Conservation (phyloP, 1,140 invertebrate species). For the Rhysida immarginata region DNA sequence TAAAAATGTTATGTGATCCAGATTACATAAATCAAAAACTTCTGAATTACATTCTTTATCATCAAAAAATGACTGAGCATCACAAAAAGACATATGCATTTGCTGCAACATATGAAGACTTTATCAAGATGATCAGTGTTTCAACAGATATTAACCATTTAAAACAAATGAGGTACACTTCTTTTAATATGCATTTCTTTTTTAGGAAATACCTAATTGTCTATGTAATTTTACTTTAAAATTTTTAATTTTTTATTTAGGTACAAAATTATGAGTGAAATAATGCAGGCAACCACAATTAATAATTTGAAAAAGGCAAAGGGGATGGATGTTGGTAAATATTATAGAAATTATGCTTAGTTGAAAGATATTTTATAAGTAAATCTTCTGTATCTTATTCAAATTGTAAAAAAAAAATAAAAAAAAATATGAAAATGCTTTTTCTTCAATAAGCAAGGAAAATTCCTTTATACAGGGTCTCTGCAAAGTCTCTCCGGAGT, state of each 20-base stretch:
- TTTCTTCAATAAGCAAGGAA: too few relatives aligned
- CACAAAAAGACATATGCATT: constrained; percentile 68
- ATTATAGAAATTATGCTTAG: too few relatives aligned
- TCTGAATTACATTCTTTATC: constrained; percentile 59
- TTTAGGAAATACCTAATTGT: too few relatives aligned
- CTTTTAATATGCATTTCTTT: neutral
- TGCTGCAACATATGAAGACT: constrained; percentile 76
- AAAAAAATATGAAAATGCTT: too few relatives aligned
- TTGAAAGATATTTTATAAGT: too few relatives aligned
- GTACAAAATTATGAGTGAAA: constrained; percentile 74
- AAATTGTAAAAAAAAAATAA: too few relatives aligned
- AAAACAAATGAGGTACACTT: constrained; percentile 50
- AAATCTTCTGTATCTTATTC: too few relatives aligned
- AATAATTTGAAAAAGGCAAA: constrained; percentile 74
- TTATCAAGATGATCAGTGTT: constrained; percentile 65
- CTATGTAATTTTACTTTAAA: too few relatives aligned
- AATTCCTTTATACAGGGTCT: too few relatives aligned
- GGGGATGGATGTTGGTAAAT: constrained; percentile 43
- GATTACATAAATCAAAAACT: constrained; percentile 83
- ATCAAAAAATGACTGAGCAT: constrained; percentile 54
- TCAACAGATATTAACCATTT: constrained; percentile 64
- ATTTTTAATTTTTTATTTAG: too few relatives aligned
- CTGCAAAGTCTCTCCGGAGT: too few relatives aligned
- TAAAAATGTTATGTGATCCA: constrained; percentile 70
- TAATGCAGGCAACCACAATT: constrained; percentile 82